These are phyloP conservation scores for Schizopygopsis pylzovi DNA, from an alignment of 2,797 vertebrate species.

Conservation along the genomic window DNA sequence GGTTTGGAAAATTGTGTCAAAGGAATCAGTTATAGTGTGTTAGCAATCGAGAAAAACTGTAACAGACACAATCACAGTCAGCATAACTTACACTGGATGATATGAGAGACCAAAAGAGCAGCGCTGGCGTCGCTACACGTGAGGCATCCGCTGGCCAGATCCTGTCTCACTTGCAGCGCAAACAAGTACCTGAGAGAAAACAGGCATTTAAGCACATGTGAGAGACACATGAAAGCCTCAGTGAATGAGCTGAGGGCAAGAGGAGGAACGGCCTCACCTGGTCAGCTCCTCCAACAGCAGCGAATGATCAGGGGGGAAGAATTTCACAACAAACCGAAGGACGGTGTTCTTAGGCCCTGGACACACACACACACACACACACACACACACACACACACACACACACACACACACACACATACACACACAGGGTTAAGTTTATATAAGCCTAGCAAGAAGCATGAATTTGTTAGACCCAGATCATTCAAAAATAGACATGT, in stretches of 20 bases:
- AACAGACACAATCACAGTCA: not conserved
- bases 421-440: constrained; percentile 23
- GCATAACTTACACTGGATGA: constrained; percentile 92
- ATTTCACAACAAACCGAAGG: constrained; percentile 95
- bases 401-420: constrained; percentile 14
- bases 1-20: too few species aligned
- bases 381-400: constrained; percentile 14
- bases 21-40: too few species aligned
- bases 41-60: too few species aligned
- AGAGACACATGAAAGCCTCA: not conserved
- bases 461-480: not conserved
- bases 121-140: constrained; percentile 93
- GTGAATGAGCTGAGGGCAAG: not conserved
- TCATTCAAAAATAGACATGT: not conserved
- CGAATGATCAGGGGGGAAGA: constrained; percentile 93
- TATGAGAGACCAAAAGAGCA: constrained; percentile 93
- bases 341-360: constrained; percentile 90
- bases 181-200: constrained; percentile 91
- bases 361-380: constrained; percentile 30
- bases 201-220: constrained; percentile 56
- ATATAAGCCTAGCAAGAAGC: not conserved
- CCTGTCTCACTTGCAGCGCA: constrained; percentile 96
- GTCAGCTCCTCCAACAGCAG: constrained; percentile 95
- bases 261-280: constrained; percentile 78
- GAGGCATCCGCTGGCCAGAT: constrained; percentile 88